Evolutionary conservation across 2,888 invertebrate species (phyloP).

Genomic region (Drosophila emarginata): DNA sequence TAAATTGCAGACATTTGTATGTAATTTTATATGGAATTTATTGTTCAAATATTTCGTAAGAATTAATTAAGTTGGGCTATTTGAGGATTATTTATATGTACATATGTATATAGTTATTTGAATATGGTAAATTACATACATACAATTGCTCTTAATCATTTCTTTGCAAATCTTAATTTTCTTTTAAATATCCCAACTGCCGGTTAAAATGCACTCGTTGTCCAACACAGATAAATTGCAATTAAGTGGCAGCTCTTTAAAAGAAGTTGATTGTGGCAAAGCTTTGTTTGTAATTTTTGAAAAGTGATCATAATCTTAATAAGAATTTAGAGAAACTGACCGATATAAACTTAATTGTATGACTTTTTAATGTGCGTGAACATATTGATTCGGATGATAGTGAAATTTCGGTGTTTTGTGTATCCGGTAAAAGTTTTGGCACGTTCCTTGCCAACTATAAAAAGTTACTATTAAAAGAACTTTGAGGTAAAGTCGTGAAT

Average conservation of each 20-base stretch:
- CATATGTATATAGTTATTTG: no score
- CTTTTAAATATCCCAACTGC: no score
- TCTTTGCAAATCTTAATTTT: no score
- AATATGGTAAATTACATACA: no score
- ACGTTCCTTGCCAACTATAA: neutral
- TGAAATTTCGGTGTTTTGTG: no score
- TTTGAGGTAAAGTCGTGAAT: neutral
- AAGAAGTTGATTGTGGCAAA: neutral
- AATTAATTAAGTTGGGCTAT: no score
- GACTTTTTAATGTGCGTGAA: neutral
- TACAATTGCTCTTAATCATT: no score
- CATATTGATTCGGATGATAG: neutral
- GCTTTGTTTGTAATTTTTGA: neutral
- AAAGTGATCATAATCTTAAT: neutral
- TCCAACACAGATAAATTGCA: neutral
- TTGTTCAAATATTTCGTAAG: neutral
- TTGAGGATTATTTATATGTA: no score
- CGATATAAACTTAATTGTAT: neutral
- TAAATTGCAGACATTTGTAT: neutral
- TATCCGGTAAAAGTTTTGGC: neutral
- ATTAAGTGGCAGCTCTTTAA: neutral
- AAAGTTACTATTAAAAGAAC: neutral
- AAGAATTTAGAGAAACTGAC: neutral
- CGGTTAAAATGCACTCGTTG: neutral
- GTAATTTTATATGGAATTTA: conserved; percentile 2